Evolutionary conservation across 2,797 vertebrate species (phyloP).

Genomic region (Cichlasoma orientale): DNA sequence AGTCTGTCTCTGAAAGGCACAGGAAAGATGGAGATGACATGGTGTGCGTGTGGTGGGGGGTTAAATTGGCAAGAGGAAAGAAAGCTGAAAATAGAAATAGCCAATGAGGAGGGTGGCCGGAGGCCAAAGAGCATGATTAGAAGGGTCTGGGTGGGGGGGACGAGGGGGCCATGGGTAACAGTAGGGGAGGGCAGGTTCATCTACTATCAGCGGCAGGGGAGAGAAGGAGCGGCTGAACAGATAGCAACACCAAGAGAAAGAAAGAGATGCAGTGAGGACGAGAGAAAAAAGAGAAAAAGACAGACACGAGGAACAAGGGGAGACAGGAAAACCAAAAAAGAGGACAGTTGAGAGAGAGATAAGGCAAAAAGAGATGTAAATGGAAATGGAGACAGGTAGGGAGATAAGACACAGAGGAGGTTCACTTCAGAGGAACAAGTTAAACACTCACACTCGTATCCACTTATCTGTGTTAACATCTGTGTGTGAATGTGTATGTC

Average conservation of each 20-base stretch:
- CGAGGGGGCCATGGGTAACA: conserved; percentile 24
- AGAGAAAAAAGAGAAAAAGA: not conserved
- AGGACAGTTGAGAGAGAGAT: not conserved
- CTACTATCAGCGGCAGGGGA: conserved; percentile 42
- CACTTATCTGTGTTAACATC: conserved; percentile 22
- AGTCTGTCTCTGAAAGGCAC: not conserved
- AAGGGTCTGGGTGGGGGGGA: conserved; percentile 5
- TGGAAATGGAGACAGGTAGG: not conserved
- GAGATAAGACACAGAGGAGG: conserved; percentile 5
- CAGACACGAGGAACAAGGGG: not conserved
- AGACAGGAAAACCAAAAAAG: not conserved
- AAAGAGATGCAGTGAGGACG: not conserved
- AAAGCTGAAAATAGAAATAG: conserved; percentile 19
- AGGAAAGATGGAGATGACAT: not conserved
- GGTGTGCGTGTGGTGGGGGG: not conserved
- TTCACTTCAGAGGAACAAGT: conserved; percentile 9
- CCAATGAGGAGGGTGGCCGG: not conserved
- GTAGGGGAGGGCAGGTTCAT: conserved; percentile 51
- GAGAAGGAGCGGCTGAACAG: conserved; percentile 27
- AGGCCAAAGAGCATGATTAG: conserved; percentile 52
- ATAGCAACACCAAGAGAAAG: conserved; percentile 13
- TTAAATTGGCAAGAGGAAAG: conserved; percentile 8
- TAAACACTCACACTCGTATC: conserved; percentile 19
- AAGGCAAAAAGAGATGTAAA: not conserved
- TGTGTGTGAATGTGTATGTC: conserved; percentile 8